Percentiles rank a stretch among this genome's conserved stretches.
Conservation (phyloP, 1,140 invertebrate species). For the Ganaspis sp. region DNA sequence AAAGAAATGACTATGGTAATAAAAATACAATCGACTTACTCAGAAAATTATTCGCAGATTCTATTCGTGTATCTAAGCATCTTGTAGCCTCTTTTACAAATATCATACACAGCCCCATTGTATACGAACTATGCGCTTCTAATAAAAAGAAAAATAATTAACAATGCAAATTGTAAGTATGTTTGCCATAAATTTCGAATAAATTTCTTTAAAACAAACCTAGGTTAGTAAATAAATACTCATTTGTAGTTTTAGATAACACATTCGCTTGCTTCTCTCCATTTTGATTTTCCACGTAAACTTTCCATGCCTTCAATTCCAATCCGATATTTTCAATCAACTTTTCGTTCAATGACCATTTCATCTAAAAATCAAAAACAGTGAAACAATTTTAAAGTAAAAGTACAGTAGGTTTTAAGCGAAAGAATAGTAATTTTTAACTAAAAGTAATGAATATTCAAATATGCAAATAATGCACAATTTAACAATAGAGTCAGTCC, state of each 20-base stretch:
- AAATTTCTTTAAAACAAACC: constrained; percentile 63
- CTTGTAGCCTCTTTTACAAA: constrained; percentile 53
- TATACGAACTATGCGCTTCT: constrained; percentile 72
- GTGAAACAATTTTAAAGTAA: not conserved
- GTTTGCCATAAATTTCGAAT: not conserved
- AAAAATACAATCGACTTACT: too few relatives aligned
- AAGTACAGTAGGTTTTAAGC: not conserved
- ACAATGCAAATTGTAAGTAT: not conserved
- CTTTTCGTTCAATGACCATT: constrained; percentile 71
- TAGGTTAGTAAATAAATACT: constrained; percentile 72
- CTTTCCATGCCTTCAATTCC: constrained; percentile 72
- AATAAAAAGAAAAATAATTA: constrained; percentile 41
- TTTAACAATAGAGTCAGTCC: too few relatives aligned
- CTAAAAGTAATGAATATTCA: too few relatives aligned
- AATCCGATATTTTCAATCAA: constrained; percentile 55
- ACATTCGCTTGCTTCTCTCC: constrained; percentile 62
- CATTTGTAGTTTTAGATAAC: constrained; percentile 70
- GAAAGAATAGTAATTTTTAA: constrained; percentile 12
- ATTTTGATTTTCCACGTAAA: constrained; percentile 74
- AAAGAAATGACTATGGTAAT: too few relatives aligned
- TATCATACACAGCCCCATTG: constrained; percentile 71
- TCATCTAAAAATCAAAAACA: constrained; percentile 61
- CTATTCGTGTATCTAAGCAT: constrained; percentile 63
- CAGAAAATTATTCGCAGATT: constrained; percentile 51
- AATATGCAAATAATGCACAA: too few relatives aligned